These are phyloP conservation scores for Poecilus cupreus DNA, from an alignment of 2,888 invertebrate genomes.

Conservation along the genomic window DNA sequence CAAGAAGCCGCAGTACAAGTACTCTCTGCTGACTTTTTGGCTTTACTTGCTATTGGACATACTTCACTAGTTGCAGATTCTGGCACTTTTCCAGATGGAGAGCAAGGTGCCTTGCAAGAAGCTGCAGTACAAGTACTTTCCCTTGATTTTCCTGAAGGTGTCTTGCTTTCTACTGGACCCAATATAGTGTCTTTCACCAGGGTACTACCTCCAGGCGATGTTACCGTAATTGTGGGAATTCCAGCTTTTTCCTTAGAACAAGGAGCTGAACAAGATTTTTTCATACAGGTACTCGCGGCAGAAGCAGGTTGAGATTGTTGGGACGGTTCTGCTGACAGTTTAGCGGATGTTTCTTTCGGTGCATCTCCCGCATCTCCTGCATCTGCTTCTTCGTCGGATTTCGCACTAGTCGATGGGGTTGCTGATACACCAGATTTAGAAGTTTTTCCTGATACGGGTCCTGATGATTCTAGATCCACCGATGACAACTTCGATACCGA, in stretches of 20 bases:
- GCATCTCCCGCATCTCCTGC: neutral
- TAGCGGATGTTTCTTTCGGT: neutral
- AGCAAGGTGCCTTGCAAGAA: neutral
- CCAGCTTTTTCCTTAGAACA: neutral
- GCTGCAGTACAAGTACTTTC: neutral
- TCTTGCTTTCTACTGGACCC: neutral
- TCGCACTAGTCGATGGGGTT: neutral
- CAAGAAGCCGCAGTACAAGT: neutral
- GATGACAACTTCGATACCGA: constrained; percentile 14
- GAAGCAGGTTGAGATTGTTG: too few species aligned
- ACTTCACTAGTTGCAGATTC: neutral
- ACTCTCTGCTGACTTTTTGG: neutral
- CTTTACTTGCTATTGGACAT: neutral
- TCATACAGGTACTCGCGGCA: neutral
- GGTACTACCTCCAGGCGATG: neutral
- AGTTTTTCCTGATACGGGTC: neutral
- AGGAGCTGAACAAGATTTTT: neutral
- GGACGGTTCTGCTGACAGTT: too few species aligned
- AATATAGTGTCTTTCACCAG: too few species aligned
- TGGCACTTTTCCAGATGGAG: neutral
- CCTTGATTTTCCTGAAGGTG: neutral
- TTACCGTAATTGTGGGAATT: neutral
- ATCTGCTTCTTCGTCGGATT: neutral
- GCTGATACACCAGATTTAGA: neutral
- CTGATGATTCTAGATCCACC: constrained; percentile 14